Base-by-base conservation (phyloP, 2,888 invertebrate species). In the Nomada goodeniana region DNA sequence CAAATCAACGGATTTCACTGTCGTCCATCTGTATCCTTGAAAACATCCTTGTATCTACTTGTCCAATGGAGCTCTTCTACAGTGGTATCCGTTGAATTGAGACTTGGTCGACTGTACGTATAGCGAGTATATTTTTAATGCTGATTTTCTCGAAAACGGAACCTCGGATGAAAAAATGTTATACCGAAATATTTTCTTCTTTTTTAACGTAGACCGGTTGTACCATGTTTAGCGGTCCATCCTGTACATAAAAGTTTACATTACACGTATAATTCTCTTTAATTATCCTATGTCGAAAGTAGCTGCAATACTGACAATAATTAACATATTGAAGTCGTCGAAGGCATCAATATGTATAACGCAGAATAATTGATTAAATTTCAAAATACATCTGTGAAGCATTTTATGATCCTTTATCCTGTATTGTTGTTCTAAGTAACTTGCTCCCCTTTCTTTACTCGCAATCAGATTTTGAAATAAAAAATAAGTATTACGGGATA, bases 291-390 rank as follows among this genome's bases (percentile, higher is more conserved):
- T 77, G 76, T 79, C 78, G 79, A 83, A 78, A 82, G 68, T 82
- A 87, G 68, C 76, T 76, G 69, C 74, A 60, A 63, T 70, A 81
- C 59, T 80, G 88, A 88, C 87, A 88, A 88, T 88, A 84, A 87
- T 81, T 80, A 88, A 76, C 76, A 82, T 83, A 80, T 85, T 82
- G 80, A 67, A 29, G 78, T 82, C 81, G 42, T 52, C 65, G 65
- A 72, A 74, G 79, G 63, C 77, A 60, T 88, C 85, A 81, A 85
- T 86, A 76, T 83, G 65, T 82, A 79, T 86, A 80, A 60, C 47
- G 63, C 72, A 67, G 36, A 83, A 79, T 83, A 61, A 83, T 77
- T 57, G 52, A 81, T 83, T 81, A 85, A 81, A 85, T 60, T 76
- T 64, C 78, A 55, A 83, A 80, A 73, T 71, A 64, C 70, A 73